Percentiles rank a stretch among this genome's conserved stretches.
Evolutionary conservation across 2,113 vertebrate genomes (phyloP).

Genomic region (Cinclus mexicanus): DNA sequence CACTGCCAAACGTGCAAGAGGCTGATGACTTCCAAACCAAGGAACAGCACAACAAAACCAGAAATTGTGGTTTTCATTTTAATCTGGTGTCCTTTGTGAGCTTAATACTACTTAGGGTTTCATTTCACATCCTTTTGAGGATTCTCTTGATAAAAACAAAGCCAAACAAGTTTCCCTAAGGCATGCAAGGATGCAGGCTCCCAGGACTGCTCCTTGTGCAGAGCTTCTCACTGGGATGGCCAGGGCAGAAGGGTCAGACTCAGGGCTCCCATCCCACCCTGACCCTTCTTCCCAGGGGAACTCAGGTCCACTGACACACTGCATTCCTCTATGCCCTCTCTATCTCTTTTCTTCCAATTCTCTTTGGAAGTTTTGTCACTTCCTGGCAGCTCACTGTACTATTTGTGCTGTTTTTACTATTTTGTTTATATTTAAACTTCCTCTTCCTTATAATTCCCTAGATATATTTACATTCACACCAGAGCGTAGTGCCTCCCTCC

Average conservation of each 20-base stretch:
- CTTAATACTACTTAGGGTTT: not conserved
- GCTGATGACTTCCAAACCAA: not conserved
- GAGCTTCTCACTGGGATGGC: not conserved
- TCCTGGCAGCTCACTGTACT: not conserved
- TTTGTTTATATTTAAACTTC: conserved; percentile 54
- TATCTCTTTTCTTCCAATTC: not conserved
- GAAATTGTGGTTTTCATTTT: not conserved
- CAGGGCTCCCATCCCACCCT: not conserved
- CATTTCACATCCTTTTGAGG: not conserved
- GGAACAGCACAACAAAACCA: not conserved
- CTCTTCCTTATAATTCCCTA: conserved; percentile 21
- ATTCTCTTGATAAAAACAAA: not conserved
- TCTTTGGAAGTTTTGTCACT: not conserved
- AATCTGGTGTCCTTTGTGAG: not conserved
- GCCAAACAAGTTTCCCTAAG: not conserved
- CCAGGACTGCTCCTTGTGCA: not conserved
- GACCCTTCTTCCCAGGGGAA: not conserved
- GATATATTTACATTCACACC: conserved; percentile 41
- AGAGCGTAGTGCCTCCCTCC: not conserved
- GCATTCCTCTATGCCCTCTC: not conserved
- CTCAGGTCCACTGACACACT: not conserved
- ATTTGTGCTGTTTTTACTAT: not conserved
- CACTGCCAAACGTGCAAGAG: not conserved
- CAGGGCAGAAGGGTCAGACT: not conserved
- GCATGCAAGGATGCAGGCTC: not conserved